Base-by-base conservation (phyloP, 2,113 vertebrate genomes). In the Podiceps cristatus region DNA sequence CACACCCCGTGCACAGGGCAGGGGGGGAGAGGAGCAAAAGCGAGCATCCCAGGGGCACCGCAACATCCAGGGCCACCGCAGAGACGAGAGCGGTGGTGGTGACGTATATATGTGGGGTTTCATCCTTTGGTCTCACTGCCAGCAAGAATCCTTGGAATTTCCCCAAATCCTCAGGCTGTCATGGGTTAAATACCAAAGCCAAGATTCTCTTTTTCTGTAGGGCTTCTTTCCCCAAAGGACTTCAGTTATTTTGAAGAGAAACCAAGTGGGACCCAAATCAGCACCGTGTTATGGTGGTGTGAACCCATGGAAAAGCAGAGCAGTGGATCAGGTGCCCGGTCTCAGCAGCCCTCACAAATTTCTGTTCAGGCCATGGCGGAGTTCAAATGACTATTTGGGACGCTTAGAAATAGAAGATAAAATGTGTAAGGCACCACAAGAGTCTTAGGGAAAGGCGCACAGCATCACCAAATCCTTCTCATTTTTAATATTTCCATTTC, bases 401-500 rank as follows among this genome's bases (percentile, higher is more conserved):
- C 55, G 59, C 66, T 90, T 80, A 82, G 62, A 73, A 96, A 96
- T 91, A 28, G 31, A 78, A 89, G 83, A 93, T 93, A 81, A 93
- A 97, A 91, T 3, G 8, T 63, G 37, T 75, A 80, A 77, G 47
- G 35, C 47, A 40, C 35, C 73, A 60, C 35, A 56, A 81, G 45
- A 86, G 40, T 37, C 93, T 95, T 90, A 85, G 1, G 13, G 62
- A 62, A 92, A 82, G 73, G 82, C 62, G 2, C n/a, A 77, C 11
- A 78, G 64, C 63, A 68, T 88, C 60, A 66, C 78, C 67, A 78
- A 95, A 90, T 73, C 71, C 78, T 96, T 94, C 72, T 91, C 27
- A 37, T 81, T 94, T 93, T 97, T 91, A 94, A 42, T 93, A 90
- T 95, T 94, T 85, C 76, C 84, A 82, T 78, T 97, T 93, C 82